phyloP scores from a whole-genome alignment of 2,888 invertebrate genomes.

The Caenorhabditis japonica region DNA sequence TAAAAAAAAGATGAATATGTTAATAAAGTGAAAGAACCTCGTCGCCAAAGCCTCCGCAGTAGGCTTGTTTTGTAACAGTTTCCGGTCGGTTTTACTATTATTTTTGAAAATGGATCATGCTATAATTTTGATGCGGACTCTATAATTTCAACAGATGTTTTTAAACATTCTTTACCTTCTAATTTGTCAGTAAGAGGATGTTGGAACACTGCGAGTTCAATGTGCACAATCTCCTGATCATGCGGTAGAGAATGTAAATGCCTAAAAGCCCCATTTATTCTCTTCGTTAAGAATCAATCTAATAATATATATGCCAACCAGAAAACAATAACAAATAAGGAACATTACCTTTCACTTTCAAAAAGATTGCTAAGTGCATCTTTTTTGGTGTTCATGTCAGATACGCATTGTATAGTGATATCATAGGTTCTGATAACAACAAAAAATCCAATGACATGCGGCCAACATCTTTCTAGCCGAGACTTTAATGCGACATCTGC shows the following conservation, averaged over 20 bases:
- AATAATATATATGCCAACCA: not conserved
- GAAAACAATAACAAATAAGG: no score
- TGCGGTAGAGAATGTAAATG: slow-evolving; percentile 82
- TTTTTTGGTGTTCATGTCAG: slow-evolving; percentile 83
- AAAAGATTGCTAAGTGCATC: slow-evolving; percentile 85
- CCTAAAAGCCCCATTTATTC: no score
- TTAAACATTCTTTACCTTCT: slow-evolving; percentile 6
- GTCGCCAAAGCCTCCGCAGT: no score
- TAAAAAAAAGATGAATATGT: no score
- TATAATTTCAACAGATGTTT: not conserved
- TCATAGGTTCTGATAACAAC: slow-evolving; percentile 69
- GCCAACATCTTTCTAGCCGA: slow-evolving; percentile 69
- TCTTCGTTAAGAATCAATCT: no score
- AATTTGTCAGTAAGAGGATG: slow-evolving; percentile 84
- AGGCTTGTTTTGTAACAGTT: no score
- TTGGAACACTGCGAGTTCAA: slow-evolving; percentile 91
- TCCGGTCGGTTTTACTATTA: no score
- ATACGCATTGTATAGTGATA: slow-evolving; percentile 85
- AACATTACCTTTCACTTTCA: slow-evolving; percentile 80
- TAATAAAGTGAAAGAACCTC: no score
- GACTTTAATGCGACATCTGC: slow-evolving; percentile 74
- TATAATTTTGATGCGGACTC: no score
- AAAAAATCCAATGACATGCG: slow-evolving; percentile 69
- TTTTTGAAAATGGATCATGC: no score
- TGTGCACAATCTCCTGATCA: slow-evolving; percentile 91